phyloP scores from a whole-genome alignment of 2,888 invertebrate species.

The Exocentrus adspersus region DNA sequence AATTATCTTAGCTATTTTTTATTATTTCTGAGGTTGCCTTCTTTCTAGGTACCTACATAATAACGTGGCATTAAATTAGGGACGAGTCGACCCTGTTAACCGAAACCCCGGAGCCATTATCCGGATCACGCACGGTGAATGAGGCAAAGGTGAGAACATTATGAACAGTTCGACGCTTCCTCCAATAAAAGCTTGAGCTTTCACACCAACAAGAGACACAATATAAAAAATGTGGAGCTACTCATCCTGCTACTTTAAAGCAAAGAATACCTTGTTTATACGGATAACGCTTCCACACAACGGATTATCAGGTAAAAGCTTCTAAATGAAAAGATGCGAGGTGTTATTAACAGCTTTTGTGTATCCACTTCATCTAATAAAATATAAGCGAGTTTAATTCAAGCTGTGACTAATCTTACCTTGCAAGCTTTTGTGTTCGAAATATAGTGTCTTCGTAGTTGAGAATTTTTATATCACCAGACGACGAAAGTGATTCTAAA shows the following conservation, averaged over 20 bases:
- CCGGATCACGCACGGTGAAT: constrained; percentile 24
- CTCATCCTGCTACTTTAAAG: constrained; percentile 20
- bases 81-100: constrained; percentile 22
- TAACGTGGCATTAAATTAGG: no score
- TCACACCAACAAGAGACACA: constrained; percentile 28
- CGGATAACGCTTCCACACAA: constrained; percentile 43
- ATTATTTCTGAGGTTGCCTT: not conserved
- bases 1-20: no score
- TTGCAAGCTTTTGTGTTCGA: no score
- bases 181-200: constrained; percentile 28
- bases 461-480: no score
- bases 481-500: no score
- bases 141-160: constrained; percentile 30
- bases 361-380: constrained; percentile 45
- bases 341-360: constrained; percentile 45
- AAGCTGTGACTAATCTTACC: no score
- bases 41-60: no score
- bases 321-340: constrained; percentile 33
- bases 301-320: constrained; percentile 43
- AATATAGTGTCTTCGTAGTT: no score
- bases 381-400: not conserved
- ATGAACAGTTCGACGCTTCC: constrained; percentile 28
- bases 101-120: constrained; percentile 25
- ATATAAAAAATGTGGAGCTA: constrained; percentile 13
- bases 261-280: constrained; percentile 40